phyloP scores from a whole-genome alignment of 2,888 invertebrate genomes.

The Pheosia tremula region DNA sequence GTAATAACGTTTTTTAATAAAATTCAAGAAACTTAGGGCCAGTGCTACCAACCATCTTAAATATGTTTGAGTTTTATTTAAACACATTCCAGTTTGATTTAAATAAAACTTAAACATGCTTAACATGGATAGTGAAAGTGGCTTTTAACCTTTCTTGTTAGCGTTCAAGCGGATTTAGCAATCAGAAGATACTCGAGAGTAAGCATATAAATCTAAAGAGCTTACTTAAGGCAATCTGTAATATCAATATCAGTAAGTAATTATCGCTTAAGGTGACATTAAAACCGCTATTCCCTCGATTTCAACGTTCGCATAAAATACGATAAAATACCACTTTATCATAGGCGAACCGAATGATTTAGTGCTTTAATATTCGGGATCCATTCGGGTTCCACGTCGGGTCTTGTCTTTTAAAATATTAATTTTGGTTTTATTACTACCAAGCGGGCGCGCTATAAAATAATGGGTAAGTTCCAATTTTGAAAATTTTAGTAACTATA shows the following conservation, averaged over 20 bases:
- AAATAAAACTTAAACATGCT: too few relatives aligned
- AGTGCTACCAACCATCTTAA: too few relatives aligned
- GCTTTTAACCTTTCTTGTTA: background rate
- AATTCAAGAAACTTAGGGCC: too few relatives aligned
- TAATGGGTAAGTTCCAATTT: background rate
- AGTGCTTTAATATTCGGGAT: background rate
- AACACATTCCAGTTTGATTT: too few relatives aligned
- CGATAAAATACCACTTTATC: background rate
- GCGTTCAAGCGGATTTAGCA: background rate
- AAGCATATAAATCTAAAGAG: background rate
- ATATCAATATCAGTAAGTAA: too few relatives aligned
- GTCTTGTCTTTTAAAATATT: background rate
- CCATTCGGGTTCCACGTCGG: background rate
- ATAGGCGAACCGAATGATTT: constrained; percentile 1
- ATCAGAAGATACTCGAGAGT: background rate
- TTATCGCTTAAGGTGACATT: too few relatives aligned
- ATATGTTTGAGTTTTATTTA: too few relatives aligned
- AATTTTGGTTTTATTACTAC: background rate
- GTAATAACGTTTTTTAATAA: too few relatives aligned
- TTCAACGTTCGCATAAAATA: background rate
- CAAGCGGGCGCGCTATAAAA: background rate
- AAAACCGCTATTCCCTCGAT: background rate
- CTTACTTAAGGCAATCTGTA: background rate
- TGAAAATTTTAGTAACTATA: background rate
- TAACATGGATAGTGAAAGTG: too few relatives aligned